A percentile compares a stretch with the other conserved stretches of the same genome.
Evolutionary conservation across 1,140 invertebrate genomes (phyloP).

Genomic region (Halyomorpha halys): DNA sequence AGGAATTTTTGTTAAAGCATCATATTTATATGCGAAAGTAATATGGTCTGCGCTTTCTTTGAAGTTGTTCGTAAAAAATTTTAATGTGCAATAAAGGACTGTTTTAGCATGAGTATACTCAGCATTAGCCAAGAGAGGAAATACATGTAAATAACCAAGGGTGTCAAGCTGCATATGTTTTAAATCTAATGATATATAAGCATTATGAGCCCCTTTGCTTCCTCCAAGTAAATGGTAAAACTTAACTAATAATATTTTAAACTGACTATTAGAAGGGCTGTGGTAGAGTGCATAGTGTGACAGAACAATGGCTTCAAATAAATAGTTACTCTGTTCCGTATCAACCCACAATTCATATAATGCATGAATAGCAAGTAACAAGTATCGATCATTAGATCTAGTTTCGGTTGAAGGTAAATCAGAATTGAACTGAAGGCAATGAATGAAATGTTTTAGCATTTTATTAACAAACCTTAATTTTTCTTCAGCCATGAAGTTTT

Average conservation of each 20-base stretch:
- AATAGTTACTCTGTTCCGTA: constrained; percentile 44
- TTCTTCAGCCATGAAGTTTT: constrained; percentile 18
- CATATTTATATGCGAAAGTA: constrained; percentile 85
- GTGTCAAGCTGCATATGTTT: constrained; percentile 94
- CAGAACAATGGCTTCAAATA: constrained; percentile 53
- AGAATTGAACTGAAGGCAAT: constrained; percentile 38
- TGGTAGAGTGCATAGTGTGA: constrained; percentile 57
- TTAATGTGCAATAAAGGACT: constrained; percentile 58
- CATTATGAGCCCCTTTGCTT: constrained; percentile 51
- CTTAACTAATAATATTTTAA: constrained; percentile 28
- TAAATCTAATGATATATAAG: constrained; percentile 65
- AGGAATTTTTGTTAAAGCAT: constrained; percentile 82
- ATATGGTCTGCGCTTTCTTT: constrained; percentile 86
- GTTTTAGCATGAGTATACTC: constrained; percentile 51
- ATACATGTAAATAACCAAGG: constrained; percentile 70
- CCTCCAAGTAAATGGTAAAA: constrained; percentile 42
- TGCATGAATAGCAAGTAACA: constrained; percentile 63
- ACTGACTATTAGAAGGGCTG: constrained; percentile 62
- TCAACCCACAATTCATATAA: constrained; percentile 57
- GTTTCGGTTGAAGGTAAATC: constrained; percentile 28
- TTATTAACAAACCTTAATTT: constrained; percentile 37
- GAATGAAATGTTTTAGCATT: constrained; percentile 42
- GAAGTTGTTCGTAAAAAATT: constrained; percentile 77
- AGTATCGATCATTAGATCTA: constrained; percentile 53
- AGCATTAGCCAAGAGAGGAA: constrained; percentile 54